Evolutionary conservation across 1,140 invertebrate genomes (phyloP).

Genomic region (Brachionus rubens): DNA sequence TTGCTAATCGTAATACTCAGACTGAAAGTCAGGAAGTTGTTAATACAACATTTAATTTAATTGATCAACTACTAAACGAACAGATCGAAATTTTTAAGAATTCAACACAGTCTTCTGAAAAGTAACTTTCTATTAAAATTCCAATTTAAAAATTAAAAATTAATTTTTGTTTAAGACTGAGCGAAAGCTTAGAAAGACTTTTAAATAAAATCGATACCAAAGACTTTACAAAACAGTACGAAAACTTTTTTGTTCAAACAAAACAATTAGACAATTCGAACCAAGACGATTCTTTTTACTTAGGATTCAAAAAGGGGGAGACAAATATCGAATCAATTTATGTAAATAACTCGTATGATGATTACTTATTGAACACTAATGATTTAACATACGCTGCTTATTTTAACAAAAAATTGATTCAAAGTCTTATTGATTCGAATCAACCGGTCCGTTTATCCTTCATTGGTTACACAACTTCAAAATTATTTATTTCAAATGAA

Average conservation of each 20-base stretch:
- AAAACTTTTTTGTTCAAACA: neutral
- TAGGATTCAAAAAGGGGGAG: neutral
- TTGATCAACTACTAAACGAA: neutral
- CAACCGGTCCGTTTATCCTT: neutral
- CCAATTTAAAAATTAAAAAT: neutral
- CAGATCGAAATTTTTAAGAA: neutral
- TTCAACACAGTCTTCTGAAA: neutral
- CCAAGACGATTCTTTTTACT: neutral
- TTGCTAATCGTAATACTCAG: neutral
- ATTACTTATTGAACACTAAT: neutral
- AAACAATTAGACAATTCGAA: too few species aligned
- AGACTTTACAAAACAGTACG: neutral
- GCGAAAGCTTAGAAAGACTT: neutral
- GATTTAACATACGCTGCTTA: conserved; percentile 14
- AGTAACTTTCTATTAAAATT: neutral
- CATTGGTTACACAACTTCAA: neutral
- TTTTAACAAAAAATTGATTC: neutral
- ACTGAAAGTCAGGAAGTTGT: neutral
- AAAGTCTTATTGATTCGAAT: neutral
- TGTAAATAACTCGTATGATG: neutral
- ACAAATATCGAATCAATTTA: neutral
- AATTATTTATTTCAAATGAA: neutral
- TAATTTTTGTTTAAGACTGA: neutral
- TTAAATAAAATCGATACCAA: neutral
- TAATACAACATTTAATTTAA: neutral